These are phyloP conservation scores for Platygyra sinensis DNA, from an alignment of 64 coral and sea anemone genomes.

Conservation along the genomic window DNA sequence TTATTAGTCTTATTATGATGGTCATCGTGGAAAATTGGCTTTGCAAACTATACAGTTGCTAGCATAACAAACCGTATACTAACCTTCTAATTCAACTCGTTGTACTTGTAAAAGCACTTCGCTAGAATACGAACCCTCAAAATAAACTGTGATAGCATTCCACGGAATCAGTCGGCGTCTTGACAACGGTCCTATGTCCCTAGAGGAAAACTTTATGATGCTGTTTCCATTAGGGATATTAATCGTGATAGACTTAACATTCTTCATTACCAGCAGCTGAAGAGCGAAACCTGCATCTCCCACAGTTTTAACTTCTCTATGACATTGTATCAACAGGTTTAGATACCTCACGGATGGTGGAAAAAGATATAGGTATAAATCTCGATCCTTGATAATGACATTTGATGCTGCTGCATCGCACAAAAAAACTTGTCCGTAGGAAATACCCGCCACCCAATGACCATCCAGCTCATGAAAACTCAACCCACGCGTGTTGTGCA, in stretches of 20 bases:
- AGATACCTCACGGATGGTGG: background rate
- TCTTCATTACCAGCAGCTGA: background rate
- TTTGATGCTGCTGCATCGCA: background rate
- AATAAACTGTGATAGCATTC: background rate
- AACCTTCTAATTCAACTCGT: background rate
- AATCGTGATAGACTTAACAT: background rate
- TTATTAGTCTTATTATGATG: no score
- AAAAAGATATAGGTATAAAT: background rate
- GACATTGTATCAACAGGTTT: background rate
- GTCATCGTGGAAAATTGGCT: no score
- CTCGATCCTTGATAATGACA: background rate
- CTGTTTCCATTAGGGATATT: background rate
- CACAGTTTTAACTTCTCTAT: background rate
- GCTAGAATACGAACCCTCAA: background rate
- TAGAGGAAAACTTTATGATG: background rate
- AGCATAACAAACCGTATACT: background rate
- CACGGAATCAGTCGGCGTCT: background rate
- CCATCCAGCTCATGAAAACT: background rate
- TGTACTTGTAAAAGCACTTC: conserved; percentile 7
- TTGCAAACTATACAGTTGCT: no score
- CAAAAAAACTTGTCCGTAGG: background rate
- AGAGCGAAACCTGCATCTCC: background rate
- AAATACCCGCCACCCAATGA: background rate
- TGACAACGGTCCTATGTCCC: background rate
- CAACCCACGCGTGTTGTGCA: background rate